A percentile compares a stretch with the other conserved stretches of the same genome.
Evolutionary conservation across 2,113 vertebrate species (phyloP).

Genomic region (Ptilorrhoa leucosticta): DNA sequence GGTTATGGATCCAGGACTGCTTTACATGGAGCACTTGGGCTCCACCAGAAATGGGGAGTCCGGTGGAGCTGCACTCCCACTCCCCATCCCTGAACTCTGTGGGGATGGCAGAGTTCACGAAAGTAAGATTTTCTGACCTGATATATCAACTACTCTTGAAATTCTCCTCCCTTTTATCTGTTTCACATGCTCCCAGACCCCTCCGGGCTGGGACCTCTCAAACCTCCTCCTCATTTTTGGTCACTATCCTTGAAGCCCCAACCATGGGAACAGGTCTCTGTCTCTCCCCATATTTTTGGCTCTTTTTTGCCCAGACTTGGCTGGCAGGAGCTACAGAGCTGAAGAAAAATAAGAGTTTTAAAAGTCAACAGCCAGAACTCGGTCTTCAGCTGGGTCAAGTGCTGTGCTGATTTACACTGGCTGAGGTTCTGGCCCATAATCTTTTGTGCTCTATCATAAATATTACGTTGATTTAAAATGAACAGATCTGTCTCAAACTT

Average conservation of each 20-base stretch:
- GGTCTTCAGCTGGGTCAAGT: background rate
- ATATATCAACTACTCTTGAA: background rate
- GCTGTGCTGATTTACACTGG: background rate
- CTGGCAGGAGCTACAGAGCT: background rate
- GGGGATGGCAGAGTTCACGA: background rate
- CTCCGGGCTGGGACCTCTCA: background rate
- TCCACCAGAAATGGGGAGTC: background rate
- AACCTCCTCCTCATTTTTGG: background rate
- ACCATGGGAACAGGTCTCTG: background rate
- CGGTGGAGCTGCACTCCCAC: background rate
- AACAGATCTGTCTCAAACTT: background rate
- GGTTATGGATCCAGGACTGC: background rate
- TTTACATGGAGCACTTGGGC: fast-evolving
- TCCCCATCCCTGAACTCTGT: fast-evolving
- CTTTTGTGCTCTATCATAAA: background rate
- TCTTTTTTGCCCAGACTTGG: background rate
- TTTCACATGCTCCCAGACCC: fast-evolving
- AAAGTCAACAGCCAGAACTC: conserved; percentile 4
- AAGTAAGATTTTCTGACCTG: background rate
- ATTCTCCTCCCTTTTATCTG: background rate
- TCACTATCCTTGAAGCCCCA: background rate
- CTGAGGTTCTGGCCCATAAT: background rate
- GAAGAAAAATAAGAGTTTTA: background rate
- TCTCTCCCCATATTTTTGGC: fast-evolving
- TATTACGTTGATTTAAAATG: background rate